These are phyloP conservation scores for Papilio elwesi DNA, from an alignment of 2,888 invertebrate species.

Conservation along the genomic window DNA sequence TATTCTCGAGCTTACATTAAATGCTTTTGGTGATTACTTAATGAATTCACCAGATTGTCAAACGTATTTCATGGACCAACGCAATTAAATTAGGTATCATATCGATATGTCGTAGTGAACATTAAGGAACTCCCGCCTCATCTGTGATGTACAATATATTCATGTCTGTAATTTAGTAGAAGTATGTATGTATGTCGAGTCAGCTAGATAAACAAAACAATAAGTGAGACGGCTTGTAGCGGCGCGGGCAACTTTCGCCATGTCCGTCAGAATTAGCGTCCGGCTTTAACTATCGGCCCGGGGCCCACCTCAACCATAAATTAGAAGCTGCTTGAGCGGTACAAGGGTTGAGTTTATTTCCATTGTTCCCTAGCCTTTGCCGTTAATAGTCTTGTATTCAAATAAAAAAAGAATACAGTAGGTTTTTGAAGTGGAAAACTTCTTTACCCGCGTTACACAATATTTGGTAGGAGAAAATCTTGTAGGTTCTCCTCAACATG, in stretches of 20 bases:
- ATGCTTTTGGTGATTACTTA: too few relatives aligned
- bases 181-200: constrained; percentile 11
- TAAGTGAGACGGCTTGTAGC: constrained; percentile 25
- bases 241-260: constrained; percentile 40
- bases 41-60: too few relatives aligned
- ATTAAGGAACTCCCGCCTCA: too few relatives aligned
- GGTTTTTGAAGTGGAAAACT: too few relatives aligned
- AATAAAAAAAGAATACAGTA: background rate
- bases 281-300: constrained; percentile 74
- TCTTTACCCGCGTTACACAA: too few relatives aligned
- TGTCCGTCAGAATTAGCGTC: constrained; percentile 74
- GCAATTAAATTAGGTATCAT: too few relatives aligned
- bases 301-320: constrained; percentile 80
- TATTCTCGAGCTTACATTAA: too few relatives aligned
- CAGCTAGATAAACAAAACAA: constrained; percentile 31
- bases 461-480: too few relatives aligned
- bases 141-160: background rate
- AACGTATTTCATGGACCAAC: too few relatives aligned
- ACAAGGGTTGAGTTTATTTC: constrained; percentile 62
- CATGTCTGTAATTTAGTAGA: constrained; percentile 1
- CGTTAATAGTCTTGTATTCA: background rate
- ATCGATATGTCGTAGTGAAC: too few relatives aligned
- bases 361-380: constrained; percentile 52
- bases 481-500: background rate
- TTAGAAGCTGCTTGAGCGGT: constrained; percentile 75